Evolutionary conservation across 2,888 invertebrate species (phyloP).

Genomic region (Notodonta dromedarius): DNA sequence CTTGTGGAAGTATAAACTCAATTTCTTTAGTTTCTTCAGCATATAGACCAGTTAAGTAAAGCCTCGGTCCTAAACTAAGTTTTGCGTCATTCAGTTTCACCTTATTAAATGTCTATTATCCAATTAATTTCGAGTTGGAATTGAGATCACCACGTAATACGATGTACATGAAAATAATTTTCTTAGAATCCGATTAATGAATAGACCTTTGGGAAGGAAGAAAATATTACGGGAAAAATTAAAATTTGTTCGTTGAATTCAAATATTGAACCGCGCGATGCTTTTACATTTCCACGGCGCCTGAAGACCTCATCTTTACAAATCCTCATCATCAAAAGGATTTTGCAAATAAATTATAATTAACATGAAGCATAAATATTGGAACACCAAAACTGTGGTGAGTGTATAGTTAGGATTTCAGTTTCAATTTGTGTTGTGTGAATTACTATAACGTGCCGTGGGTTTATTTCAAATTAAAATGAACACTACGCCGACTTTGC

Average conservation of each 20-base stretch:
- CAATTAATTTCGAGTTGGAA: neutral
- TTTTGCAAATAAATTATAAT: constrained; percentile 12
- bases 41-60: neutral
- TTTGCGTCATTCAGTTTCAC: neutral
- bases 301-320: neutral
- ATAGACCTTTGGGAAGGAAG: constrained; percentile 23
- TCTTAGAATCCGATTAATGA: constrained; percentile 24
- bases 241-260: constrained; percentile 33
- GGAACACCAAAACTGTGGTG: constrained; percentile 1
- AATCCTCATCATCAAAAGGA: neutral
- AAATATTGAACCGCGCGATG: constrained; percentile 33
- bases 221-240: constrained; percentile 29
- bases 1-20: neutral
- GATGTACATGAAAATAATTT: constrained; percentile 27
- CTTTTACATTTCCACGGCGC: constrained; percentile 14
- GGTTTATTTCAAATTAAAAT: constrained; percentile 43
- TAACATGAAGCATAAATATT: constrained; percentile 7
- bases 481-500: constrained; percentile 22
- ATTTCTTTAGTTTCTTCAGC: neutral
- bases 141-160: constrained; percentile 1
- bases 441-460: constrained; percentile 44
- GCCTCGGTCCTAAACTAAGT: neutral
- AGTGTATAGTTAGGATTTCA: constrained; percentile 37
- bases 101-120: neutral
- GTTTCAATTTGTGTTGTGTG: constrained; percentile 41